Conservation (phyloP, 2,113 vertebrate species). For the Ailuropoda melanoleuca region DNA sequence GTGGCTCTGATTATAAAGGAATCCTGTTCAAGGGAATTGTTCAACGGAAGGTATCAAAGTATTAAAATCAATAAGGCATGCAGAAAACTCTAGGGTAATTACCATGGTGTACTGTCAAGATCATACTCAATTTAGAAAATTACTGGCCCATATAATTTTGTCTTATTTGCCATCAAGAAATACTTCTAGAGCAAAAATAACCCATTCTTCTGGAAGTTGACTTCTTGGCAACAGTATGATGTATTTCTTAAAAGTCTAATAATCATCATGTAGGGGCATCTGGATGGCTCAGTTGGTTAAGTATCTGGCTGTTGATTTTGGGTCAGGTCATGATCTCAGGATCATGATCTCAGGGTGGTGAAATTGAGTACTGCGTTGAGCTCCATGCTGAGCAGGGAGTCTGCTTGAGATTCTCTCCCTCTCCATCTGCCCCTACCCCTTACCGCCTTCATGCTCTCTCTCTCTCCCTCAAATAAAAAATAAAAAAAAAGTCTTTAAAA, state of each 20-base stretch:
- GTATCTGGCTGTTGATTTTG: not conserved
- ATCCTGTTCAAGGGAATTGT: not conserved
- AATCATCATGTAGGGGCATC: not conserved
- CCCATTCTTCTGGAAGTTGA: not conserved
- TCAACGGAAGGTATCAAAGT: not conserved
- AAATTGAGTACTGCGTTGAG: not conserved
- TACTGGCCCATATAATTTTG: not conserved
- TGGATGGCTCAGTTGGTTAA: not conserved
- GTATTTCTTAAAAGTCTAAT: not conserved
- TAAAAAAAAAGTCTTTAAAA: not conserved
- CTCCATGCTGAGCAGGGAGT: not conserved
- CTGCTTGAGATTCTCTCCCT: not conserved
- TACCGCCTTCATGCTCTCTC: fast-evolving
- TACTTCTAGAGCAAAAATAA: not conserved
- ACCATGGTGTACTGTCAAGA: not conserved
- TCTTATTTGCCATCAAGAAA: not conserved
- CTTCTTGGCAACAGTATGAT: not conserved
- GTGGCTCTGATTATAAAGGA: not conserved
- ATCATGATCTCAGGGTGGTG: not conserved
- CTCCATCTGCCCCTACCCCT: not conserved
- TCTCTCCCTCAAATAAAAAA: not conserved
- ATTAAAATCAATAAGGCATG: not conserved
- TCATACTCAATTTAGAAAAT: not conserved
- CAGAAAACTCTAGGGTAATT: not conserved
- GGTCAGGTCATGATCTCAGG: not conserved